A percentile compares a stretch with the other conserved stretches of the same genome.
These are phyloP conservation scores for Cephus spinipes DNA, from an alignment of 2,888 invertebrate genomes.

Conservation along the genomic window DNA sequence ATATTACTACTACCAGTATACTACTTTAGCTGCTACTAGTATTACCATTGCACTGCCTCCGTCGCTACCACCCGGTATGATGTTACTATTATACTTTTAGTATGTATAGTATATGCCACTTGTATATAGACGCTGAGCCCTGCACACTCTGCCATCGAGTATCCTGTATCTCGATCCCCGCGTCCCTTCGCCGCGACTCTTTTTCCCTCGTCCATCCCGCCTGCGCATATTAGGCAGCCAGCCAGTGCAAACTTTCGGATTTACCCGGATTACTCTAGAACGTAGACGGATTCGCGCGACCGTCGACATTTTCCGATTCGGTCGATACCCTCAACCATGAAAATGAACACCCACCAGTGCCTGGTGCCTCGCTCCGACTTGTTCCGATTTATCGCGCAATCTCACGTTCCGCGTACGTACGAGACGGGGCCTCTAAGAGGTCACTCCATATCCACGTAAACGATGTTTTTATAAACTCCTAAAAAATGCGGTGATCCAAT, in stretches of 20 bases:
- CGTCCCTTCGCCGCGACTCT: conserved; percentile 6
- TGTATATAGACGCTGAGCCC: background rate
- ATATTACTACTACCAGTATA: background rate
- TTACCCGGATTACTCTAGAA: conserved; percentile 28
- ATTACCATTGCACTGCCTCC: background rate
- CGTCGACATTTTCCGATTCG: conserved; percentile 26
- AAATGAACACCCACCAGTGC: conserved; percentile 1
- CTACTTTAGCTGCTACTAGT: background rate
- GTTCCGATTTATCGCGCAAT: background rate
- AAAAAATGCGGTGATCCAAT: background rate
- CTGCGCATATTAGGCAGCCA: conserved; percentile 6
- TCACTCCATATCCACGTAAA: background rate
- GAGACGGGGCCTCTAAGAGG: background rate
- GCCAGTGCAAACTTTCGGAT: conserved; percentile 25
- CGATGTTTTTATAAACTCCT: background rate
- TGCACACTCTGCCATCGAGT: background rate
- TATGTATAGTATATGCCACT: background rate
- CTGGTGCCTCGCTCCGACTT: conserved; percentile 2
- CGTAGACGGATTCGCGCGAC: conserved; percentile 24
- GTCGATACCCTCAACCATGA: conserved; percentile 15
- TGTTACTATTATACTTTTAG: background rate
- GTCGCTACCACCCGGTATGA: background rate
- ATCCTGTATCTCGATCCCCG: background rate
- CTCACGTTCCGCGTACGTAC: background rate
- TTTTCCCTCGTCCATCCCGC: conserved; percentile 11